These are phyloP conservation scores for Agonopterix alstromeriana DNA, from an alignment of 2,888 invertebrate genomes.

Conservation along the genomic window DNA sequence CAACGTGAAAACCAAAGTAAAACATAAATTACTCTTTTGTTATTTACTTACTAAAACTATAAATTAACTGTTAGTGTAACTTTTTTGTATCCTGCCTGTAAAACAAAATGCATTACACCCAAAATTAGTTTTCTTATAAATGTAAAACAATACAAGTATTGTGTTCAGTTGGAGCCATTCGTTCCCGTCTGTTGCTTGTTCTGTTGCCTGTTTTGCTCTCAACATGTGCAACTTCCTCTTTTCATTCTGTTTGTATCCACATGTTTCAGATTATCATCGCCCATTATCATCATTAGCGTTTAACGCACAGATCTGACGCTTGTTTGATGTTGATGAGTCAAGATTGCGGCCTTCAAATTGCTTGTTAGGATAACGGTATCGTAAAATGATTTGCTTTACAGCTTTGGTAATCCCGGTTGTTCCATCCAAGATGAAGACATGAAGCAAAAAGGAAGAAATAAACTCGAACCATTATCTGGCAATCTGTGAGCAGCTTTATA, in stretches of 20 bases:
- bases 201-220: neutral
- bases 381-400: conserved; percentile 29
- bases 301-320: conserved; percentile 7
- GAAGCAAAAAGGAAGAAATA: neutral
- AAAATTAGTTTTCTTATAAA: too few relatives aligned
- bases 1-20: too few relatives aligned
- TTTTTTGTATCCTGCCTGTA: too few relatives aligned
- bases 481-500: neutral
- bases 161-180: conserved; percentile 1
- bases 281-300: conserved; percentile 13
- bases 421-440: conserved; percentile 15
- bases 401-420: neutral
- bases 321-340: neutral
- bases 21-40: too few relatives aligned
- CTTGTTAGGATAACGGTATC: conserved; percentile 27
- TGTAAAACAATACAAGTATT: neutral
- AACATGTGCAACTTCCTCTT: conserved; percentile 42
- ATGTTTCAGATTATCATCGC: conserved; percentile 37
- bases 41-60: too few relatives aligned
- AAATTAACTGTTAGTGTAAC: too few relatives aligned
- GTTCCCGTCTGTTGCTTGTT: conserved; percentile 1
- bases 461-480: neutral
- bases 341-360: neutral
- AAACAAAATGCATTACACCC: too few relatives aligned
- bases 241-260: conserved; percentile 28